phyloP scores from a whole-genome alignment of 2,888 invertebrate genomes.

The Trissoscelio sp. region DNA sequence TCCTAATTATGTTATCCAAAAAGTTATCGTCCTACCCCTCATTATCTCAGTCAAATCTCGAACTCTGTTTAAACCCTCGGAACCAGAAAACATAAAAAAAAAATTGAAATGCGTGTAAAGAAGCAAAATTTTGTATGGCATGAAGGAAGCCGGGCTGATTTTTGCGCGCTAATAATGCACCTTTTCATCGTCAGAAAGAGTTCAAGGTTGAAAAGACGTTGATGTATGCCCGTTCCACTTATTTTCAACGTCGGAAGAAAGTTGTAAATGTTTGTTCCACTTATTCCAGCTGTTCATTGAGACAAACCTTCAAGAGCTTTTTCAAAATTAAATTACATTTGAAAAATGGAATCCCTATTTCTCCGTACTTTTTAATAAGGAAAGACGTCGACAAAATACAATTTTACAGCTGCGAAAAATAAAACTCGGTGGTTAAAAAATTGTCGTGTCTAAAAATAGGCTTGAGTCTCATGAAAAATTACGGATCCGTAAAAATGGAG shows the following conservation, averaged over 20 bases:
- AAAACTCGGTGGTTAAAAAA: background rate
- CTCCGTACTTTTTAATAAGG: too few species aligned
- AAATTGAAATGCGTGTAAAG: background rate
- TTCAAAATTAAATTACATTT: background rate
- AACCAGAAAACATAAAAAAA: too few species aligned
- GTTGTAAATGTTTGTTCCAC: constrained; percentile 47
- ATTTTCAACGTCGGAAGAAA: constrained; percentile 31
- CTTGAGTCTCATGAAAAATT: background rate
- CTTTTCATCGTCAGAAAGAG: constrained; percentile 23
- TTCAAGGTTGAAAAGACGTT: constrained; percentile 55
- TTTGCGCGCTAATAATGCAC: constrained; percentile 17
- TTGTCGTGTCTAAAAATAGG: constrained; percentile 1
- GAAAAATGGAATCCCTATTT: too few species aligned
- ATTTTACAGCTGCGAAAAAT: too few species aligned
- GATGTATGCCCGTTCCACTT: constrained; percentile 52
- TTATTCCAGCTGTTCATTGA: constrained; percentile 29
- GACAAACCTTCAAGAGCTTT: background rate
- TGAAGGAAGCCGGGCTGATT: background rate
- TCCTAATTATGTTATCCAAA: background rate
- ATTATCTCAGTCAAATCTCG: background rate
- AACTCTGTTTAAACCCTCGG: background rate
- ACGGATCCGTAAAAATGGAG: constrained; percentile 23
- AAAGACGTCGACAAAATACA: too few species aligned
- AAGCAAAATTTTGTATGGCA: background rate
- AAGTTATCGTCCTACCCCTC: background rate